These are phyloP conservation scores for Lottia gigantea DNA, from an alignment of 2,888 invertebrate genomes.

Conservation along the genomic window DNA sequence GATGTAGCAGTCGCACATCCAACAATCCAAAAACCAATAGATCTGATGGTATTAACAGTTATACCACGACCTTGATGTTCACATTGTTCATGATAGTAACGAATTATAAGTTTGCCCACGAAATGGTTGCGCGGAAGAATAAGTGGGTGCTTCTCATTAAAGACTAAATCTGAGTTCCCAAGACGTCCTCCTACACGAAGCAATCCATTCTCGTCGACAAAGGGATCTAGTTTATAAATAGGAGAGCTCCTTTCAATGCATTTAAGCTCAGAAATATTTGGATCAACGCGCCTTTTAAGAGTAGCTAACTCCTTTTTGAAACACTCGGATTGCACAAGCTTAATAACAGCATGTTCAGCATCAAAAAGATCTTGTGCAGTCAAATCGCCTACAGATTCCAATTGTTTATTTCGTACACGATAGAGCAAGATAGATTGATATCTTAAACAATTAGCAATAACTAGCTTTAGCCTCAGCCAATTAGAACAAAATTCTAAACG, in stretches of 20 bases:
- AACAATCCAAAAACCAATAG: conserved; percentile 55
- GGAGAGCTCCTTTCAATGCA: too few species aligned
- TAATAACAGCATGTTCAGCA: neutral
- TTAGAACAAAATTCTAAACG: neutral
- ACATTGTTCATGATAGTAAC: neutral
- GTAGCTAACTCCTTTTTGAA: neutral
- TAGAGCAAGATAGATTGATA: neutral
- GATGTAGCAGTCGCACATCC: conserved; percentile 39
- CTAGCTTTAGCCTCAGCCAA: neutral
- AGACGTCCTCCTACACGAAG: neutral
- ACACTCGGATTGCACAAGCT: neutral
- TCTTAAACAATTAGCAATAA: neutral
- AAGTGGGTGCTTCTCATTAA: conserved; percentile 30
- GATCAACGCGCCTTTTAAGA: too few species aligned
- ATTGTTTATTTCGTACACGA: too few species aligned
- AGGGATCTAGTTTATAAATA: too few species aligned
- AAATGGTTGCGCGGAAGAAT: conserved; percentile 34
- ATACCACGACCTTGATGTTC: conserved; percentile 27
- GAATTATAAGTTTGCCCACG: conserved; percentile 22
- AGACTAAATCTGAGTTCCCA: neutral
- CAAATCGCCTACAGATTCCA: too few species aligned
- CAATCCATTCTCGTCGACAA: too few species aligned
- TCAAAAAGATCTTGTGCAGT: too few species aligned
- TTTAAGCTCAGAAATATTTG: too few species aligned
- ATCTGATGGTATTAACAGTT: conserved; percentile 32